Evolutionary conservation across 2,888 invertebrate genomes (phyloP), one percentile per base, ranked within the genome.

Genomic region (Eilema griseolum): DNA sequence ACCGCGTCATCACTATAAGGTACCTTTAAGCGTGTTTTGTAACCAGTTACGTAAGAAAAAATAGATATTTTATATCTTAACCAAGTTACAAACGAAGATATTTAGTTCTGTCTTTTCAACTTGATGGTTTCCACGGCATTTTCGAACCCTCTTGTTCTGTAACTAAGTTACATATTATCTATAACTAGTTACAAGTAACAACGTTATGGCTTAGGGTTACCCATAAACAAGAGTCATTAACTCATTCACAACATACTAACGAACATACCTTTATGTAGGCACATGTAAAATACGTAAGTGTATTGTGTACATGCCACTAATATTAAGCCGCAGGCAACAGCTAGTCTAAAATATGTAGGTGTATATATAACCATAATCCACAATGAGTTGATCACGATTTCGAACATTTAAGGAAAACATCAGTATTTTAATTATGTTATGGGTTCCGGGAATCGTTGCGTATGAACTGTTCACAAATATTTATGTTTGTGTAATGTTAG

Each of bases 381-480:
- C 41, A 46, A 62, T 64, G 67, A 70, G 67, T 77, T 67, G 67
- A 72, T 72, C 63, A 59, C 62, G 46, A 56, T 60, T 69, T 77
- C 71, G 70, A 80, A 71, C 59, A 69, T 33, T 76, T 68, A 64
- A 66, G 77, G 67, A 74, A 80, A 80, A 70, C 52, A 52, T 52
- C 1, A 52, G 52, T n/a, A n/a, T n/a, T n/a, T 46, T 46, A 46
- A 46, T 20, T 20, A 46, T 46, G 46, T 52, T 52, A n/a, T n/a
- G 20, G 52, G 8, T 52, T 46, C 46, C 20, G 20, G 46, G 46
- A 46, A 46, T 20, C 46, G 46, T 20, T 52, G n/a, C 20, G n/a
- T n/a, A 20, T 52, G 52, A 52, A 52, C 10, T 7, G n/a, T 52
- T 52, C 52, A 52, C 20, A 2, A n/a, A 3, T 8, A n/a, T 52